Base-by-base conservation (phyloP, 2,113 vertebrate species). In the Albula glossodonta region DNA sequence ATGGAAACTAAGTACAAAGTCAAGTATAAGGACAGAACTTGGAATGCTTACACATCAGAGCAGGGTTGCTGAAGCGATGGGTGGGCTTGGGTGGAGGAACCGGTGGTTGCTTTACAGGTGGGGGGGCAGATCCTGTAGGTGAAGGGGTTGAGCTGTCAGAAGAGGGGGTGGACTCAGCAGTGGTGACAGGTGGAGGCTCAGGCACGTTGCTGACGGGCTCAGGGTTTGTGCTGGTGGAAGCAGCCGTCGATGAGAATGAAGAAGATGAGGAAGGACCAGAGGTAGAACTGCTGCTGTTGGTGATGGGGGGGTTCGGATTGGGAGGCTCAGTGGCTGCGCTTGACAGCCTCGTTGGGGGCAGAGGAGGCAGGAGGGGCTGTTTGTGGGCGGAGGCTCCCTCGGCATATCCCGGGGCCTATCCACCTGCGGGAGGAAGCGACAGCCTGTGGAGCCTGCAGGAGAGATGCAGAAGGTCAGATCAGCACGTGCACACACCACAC, bases 21-120 rank as follows among this genome's bases (percentile, higher is more conserved):
- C 1, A 6, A 70, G n/a, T 57, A 13, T 17, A 8, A 2, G 25
- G 8, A 9, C 25, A 84, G 57, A 10, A 3, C 17, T 11, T 60
- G 17, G 79, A 63, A 70, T 77, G 96, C 97, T 97, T 92, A 99
- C 98, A 97, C 87, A 96, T 94, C 2, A 97, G 86, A 22, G 89
- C 79, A 0, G 97, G 94, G 92, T 90, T 98, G 95, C 98, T 99
- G 81, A 96, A 97, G 89, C 98, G 97, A 91, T 97, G 97, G 91
- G 91, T 31, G 2, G 98, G 98, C 91, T 99, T 99, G 86, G 98
- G 98, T 60, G 98, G 98, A 77, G 98, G 98, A 15, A 97, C 0
- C 0, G 98, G 98, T 12, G 97, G 97, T 88, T 97, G 97, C 90
- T 97, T 99, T 91, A 95, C 91, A 87, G 94, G 63, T 90, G 92